These are phyloP conservation scores for Bovichtus diacanthus DNA, from an alignment of 2,797 vertebrate genomes.

Conservation along the genomic window DNA sequence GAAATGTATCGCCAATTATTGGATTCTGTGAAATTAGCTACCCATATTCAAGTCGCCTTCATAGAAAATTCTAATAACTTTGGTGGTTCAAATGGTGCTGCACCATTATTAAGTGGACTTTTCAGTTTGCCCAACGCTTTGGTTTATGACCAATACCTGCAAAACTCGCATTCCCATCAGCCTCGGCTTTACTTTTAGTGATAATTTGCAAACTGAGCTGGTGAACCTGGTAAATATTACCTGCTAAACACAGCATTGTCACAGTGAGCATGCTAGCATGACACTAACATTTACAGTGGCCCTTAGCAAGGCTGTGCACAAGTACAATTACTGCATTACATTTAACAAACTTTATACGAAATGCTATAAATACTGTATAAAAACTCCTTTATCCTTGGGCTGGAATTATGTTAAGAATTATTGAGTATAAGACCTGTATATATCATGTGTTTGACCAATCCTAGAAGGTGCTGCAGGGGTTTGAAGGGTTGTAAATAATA, in stretches of 20 bases:
- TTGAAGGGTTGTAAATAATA: slow-evolving; percentile 17
- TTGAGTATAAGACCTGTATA: slow-evolving; percentile 15
- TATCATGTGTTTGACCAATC: slow-evolving; percentile 30
- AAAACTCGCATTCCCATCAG: neutral
- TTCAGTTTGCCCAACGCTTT: neutral
- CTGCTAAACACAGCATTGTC: neutral
- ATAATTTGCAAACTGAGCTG: neutral
- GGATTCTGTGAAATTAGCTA: neutral
- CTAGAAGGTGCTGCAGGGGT: slow-evolving; percentile 2
- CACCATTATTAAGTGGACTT: neutral
- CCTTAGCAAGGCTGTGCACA: neutral
- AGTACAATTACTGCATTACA: neutral
- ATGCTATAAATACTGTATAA: neutral
- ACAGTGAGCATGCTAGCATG: neutral
- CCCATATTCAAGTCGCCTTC: neutral
- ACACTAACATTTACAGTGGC: neutral
- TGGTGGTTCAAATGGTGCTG: no score
- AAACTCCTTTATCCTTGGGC: neutral
- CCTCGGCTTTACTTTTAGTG: no score
- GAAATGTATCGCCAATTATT: neutral
- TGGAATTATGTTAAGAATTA: slow-evolving; percentile 18
- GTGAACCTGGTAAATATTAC: neutral
- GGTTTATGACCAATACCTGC: no score
- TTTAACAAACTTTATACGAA: neutral
- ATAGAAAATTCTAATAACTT: neutral